phyloP scores from a whole-genome alignment of 2,797 vertebrate genomes.

The Xenentodon cancila region DNA sequence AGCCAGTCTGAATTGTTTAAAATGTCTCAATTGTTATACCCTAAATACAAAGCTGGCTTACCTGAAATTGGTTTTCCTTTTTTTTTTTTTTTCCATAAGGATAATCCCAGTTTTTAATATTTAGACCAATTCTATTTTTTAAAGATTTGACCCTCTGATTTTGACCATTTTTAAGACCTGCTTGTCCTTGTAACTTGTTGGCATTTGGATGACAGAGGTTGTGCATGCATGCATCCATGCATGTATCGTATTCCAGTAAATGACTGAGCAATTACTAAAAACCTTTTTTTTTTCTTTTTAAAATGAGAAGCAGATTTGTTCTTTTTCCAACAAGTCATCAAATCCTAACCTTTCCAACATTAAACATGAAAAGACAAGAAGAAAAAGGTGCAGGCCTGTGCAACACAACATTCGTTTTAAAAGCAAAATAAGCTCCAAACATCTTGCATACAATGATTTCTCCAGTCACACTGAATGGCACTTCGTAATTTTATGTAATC shows the following conservation, averaged over 20 bases:
- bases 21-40: not conserved
- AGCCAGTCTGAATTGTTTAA: not conserved
- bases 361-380: not conserved
- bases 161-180: too few relatives aligned
- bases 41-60: not conserved
- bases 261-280: too few relatives aligned
- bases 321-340: not conserved
- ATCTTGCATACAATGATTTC: not conserved
- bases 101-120: slow-evolving; percentile 1
- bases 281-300: too few relatives aligned
- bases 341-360: not conserved
- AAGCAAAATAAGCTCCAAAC: slow-evolving; percentile 2
- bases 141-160: too few relatives aligned
- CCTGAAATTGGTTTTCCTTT: slow-evolving; percentile 4
- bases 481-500: slow-evolving; percentile 1
- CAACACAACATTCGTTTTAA: not conserved
- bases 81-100: not conserved
- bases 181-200: too few relatives aligned
- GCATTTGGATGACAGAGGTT: too few relatives aligned
- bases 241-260: too few relatives aligned
- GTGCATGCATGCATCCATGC: too few relatives aligned
- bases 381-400: not conserved
- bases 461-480: not conserved
- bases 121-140: too few relatives aligned
- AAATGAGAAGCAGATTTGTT: too few relatives aligned